These are phyloP conservation scores for Melanchra persicariae DNA, from an alignment of 2,888 invertebrate genomes.

Conservation along the genomic window DNA sequence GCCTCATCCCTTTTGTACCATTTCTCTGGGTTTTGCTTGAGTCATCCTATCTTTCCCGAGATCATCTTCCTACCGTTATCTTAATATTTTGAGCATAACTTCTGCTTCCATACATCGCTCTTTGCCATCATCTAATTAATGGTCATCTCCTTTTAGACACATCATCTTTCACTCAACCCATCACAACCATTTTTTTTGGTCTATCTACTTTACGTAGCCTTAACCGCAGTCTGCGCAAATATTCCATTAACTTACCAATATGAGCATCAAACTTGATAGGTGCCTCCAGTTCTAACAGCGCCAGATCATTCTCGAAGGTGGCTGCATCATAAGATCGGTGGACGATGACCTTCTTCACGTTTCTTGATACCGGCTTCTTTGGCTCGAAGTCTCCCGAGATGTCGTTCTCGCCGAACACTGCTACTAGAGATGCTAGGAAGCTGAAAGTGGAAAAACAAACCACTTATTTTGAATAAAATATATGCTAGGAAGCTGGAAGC, in stretches of 20 bases:
- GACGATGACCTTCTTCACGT: slow-evolving; percentile 96
- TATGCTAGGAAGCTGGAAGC: no score
- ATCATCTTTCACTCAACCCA: neutral
- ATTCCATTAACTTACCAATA: slow-evolving; percentile 91
- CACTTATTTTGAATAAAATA: no score
- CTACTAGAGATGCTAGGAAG: slow-evolving; percentile 96
- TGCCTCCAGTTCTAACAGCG: slow-evolving; percentile 95
- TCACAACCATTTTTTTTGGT: neutral
- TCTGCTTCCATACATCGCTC: no score
- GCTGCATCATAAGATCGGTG: slow-evolving; percentile 97
- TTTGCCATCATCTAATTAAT: no score
- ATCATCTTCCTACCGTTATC: no score
- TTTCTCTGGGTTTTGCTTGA: no score
- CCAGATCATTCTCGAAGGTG: slow-evolving; percentile 98
- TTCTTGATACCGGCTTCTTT: slow-evolving; percentile 94
- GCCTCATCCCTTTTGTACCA: no score
- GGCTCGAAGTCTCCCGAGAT: slow-evolving; percentile 96
- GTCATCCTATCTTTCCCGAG: no score
- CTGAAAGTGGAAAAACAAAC: slow-evolving; percentile 81
- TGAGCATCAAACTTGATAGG: slow-evolving; percentile 96
- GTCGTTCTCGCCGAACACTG: slow-evolving; percentile 97
- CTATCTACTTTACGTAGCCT: no score
- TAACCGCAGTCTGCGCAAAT: neutral
- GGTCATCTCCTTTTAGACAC: neutral
- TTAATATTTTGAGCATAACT: no score